Conservation (phyloP, 1,140 invertebrate genomes). For the Chelonus insularis region DNA sequence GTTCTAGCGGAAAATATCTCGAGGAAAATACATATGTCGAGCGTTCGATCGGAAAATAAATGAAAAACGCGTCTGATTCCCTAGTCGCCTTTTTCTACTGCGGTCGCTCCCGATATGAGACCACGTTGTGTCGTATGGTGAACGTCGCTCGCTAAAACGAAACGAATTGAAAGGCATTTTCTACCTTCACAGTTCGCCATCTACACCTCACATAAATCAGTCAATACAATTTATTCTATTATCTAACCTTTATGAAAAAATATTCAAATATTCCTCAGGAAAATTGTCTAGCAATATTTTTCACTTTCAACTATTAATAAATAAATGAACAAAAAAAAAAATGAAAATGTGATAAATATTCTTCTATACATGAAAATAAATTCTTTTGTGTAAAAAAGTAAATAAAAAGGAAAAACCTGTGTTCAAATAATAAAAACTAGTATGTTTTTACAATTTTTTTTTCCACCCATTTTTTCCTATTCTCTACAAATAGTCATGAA, state of each 20-base stretch:
- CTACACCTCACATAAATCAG: not conserved
- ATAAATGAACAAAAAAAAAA: too few species aligned
- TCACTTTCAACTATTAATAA: not conserved
- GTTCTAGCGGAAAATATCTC: constrained; percentile 24
- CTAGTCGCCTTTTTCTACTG: constrained; percentile 8
- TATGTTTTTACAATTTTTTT: too few species aligned
- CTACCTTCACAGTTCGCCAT: not conserved
- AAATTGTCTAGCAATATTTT: not conserved
- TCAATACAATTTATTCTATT: constrained; percentile 3
- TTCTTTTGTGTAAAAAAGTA: too few species aligned
- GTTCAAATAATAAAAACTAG: too few species aligned
- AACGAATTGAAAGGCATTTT: constrained; percentile 28
- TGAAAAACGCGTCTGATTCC: constrained; percentile 30
- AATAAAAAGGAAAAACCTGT: too few species aligned
- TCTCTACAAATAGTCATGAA: too few species aligned
- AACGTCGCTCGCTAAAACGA: constrained; percentile 20
- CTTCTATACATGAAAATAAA: too few species aligned
- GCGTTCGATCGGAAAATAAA: constrained; percentile 31
- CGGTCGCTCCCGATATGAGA: not conserved
- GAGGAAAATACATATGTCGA: constrained; percentile 25
- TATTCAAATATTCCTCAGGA: not conserved
- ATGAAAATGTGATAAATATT: too few species aligned
- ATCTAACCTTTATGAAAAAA: not conserved
- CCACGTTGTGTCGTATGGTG: not conserved
- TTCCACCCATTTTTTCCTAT: too few species aligned